Base-by-base conservation (phyloP, 2,888 invertebrate species). In the Cynaeus angustus region DNA sequence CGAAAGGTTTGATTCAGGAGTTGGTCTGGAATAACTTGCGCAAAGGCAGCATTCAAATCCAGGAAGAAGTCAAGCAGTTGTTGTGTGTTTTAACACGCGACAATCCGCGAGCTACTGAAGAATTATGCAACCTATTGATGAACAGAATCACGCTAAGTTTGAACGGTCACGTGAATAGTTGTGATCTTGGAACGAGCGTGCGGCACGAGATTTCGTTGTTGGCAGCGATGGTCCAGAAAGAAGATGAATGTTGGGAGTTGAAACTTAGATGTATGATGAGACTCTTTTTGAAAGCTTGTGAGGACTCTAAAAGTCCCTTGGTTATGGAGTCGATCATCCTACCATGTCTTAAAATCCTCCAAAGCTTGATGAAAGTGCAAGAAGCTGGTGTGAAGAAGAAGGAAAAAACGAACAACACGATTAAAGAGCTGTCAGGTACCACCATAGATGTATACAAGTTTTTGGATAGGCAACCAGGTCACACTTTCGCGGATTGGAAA, bases 241-340 rank as follows among this genome's bases (percentile, higher is more conserved):
- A 97, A 80, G 98, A 98, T 83, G 91, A 93, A 2, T 97, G 97
- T 82, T 98, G 98, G 98, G 98, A 98, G 83, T 91, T 93, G 72
- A 93, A 98, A 79, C 86, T 98, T 0, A 90, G 94, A 50, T 93
- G 94, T 82, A 94, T 97, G 71, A 93, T 98, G 86, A 92, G 92
- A 75, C 86, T 98, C 59, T 97, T 98, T 86, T 88, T 96, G 64
- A 89, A 91, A 86, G 93, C 94, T 3, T 92, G 92, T 74, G 88
- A 90, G 62, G 89, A 91, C 83, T 91, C 93, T 0, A 91, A 92
- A 71, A 95, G 94, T 79, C 94, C 95, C 0, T 92, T 94, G 58
- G 95, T 98, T 0, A 91, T 96, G 88, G 96, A 96, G 81, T 94
- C 95, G 70, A 93, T 98, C 12, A 94, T 97, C 72, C 87, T 98